Conservation (phyloP, 2,797 vertebrate genomes). For the Bryconaethiops microstoma region DNA sequence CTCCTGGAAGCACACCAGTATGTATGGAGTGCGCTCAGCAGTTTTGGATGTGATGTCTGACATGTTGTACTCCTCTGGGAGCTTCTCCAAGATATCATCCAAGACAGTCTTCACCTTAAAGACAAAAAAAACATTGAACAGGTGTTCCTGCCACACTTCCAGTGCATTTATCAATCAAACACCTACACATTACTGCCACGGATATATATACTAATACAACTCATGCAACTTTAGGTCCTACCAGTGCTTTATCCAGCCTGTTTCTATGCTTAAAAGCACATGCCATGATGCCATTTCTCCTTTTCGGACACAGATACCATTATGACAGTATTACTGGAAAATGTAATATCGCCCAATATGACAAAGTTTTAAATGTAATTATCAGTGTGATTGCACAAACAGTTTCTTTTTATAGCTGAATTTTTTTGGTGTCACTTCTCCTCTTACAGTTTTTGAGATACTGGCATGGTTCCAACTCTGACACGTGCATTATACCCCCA, state of each 20-base stretch:
- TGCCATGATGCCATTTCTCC: no score
- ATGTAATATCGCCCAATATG: no score
- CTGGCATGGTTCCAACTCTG: no score
- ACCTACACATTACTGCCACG: neutral
- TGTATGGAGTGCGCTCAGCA: conserved; percentile 76
- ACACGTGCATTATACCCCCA: no score
- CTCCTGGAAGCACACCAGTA: conserved; percentile 84
- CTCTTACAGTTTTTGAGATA: no score
- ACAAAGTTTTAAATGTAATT: no score
- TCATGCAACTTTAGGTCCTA: neutral
- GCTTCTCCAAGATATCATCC: conserved; percentile 78
- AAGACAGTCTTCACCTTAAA: conserved; percentile 79
- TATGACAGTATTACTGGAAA: no score
- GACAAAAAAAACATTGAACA: neutral
- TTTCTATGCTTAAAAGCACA: neutral
- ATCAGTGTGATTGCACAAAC: no score
- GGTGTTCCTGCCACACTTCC: neutral
- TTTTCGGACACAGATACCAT: no score
- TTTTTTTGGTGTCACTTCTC: no score
- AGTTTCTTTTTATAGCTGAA: no score
- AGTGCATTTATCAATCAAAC: neutral
- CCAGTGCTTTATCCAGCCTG: neutral
- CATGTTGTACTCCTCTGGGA: conserved; percentile 83
- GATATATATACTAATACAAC: neutral
- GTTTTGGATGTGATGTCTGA: conserved; percentile 81